Evolutionary conservation across 23 tunicate species (phyloP).

Genomic region (Styela clava): DNA sequence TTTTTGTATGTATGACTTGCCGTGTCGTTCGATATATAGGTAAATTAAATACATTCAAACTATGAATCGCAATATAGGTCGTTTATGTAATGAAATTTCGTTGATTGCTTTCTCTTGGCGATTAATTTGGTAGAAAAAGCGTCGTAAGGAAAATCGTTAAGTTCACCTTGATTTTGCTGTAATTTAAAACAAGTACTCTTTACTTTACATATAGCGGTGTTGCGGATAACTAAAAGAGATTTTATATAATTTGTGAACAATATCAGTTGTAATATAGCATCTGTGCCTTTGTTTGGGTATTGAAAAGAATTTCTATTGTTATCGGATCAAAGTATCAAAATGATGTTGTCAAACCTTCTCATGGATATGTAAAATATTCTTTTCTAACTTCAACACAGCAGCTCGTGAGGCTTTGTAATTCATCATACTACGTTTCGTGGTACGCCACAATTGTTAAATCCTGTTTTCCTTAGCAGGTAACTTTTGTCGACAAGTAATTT

Average conservation of each 20-base stretch:
- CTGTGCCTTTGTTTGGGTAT: too few relatives aligned
- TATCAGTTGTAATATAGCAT: too few relatives aligned
- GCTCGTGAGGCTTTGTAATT: not conserved
- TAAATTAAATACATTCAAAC: not conserved
- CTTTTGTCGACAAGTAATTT: not conserved
- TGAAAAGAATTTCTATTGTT: not conserved
- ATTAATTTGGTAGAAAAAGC: not conserved
- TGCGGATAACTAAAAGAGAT: too few relatives aligned
- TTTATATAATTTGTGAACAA: too few relatives aligned
- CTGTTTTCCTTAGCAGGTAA: not conserved
- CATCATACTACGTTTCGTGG: not conserved
- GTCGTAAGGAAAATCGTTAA: too few relatives aligned
- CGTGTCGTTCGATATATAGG: not conserved
- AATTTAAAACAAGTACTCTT: too few relatives aligned
- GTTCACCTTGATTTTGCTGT: too few relatives aligned
- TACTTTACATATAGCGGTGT: too few relatives aligned
- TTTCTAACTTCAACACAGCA: not conserved
- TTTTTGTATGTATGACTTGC: not conserved
- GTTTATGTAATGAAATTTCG: constrained; percentile 22
- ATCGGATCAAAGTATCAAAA: not conserved
- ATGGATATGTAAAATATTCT: too few relatives aligned
- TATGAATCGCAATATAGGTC: not conserved
- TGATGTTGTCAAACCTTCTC: too few relatives aligned
- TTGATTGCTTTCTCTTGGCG: constrained; percentile 6
- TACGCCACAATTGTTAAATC: not conserved